Evolutionary conservation across 2,797 vertebrate genomes (phyloP).

Genomic region (Morelia viridis): DNA sequence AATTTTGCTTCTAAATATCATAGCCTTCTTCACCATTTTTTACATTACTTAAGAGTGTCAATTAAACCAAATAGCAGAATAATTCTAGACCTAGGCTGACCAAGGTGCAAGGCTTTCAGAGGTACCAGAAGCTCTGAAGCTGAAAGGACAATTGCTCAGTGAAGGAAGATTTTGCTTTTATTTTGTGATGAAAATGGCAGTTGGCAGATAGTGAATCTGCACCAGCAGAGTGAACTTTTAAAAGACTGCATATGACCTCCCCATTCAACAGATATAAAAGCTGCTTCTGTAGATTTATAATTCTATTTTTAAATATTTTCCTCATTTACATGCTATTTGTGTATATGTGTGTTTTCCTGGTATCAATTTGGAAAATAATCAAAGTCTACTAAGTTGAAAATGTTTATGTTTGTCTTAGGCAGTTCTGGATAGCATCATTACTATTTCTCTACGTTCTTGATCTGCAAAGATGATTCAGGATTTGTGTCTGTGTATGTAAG

Average conservation of each 20-base stretch:
- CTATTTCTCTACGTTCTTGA: neutral
- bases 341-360: neutral
- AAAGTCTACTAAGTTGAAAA: neutral
- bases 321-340: neutral
- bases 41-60: neutral
- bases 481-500: neutral
- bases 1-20: neutral
- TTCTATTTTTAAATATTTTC: conserved; percentile 9
- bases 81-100: neutral
- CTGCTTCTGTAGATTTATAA: neutral
- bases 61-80: neutral
- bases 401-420: neutral
- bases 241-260: neutral
- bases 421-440: conserved; percentile 2
- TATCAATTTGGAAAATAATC: neutral
- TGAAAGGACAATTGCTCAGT: neutral
- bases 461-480: conserved; percentile 5
- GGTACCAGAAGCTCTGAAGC: neutral
- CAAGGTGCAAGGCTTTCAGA: neutral
- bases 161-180: neutral
- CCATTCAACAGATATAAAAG: conserved; percentile 9
- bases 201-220: neutral
- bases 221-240: neutral
- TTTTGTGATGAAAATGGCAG: conserved; percentile 1
- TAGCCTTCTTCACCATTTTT: neutral